Percentiles rank a stretch among this genome's conserved stretches.
Evolutionary conservation across 2,888 invertebrate genomes (phyloP).

Genomic region (Orthonychiurus folsomi): DNA sequence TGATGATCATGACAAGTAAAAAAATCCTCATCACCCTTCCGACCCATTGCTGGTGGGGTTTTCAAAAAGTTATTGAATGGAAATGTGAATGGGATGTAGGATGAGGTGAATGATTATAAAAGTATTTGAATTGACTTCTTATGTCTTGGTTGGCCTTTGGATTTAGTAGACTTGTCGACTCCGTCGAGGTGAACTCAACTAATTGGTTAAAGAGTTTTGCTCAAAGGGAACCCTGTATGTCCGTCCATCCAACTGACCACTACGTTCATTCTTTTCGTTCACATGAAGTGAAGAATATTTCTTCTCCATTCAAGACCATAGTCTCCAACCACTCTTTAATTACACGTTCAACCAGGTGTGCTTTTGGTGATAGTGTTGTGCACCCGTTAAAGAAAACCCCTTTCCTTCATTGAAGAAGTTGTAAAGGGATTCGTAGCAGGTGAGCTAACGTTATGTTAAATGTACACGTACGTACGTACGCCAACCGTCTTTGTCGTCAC

Average conservation of each 20-base stretch:
- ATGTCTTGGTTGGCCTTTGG: background rate
- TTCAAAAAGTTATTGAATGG: background rate
- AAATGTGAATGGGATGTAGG: no score
- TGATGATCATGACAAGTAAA: background rate
- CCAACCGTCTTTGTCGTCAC: background rate
- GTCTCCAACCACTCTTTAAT: background rate
- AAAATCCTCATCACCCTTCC: no score
- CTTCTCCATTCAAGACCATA: background rate
- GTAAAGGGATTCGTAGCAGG: no score
- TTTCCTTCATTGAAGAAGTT: no score
- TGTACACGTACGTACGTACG: background rate
- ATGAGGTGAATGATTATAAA: background rate
- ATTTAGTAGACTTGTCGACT: conserved; percentile 1
- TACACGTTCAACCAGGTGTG: no score
- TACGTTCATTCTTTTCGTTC: no score
- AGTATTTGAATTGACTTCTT: background rate
- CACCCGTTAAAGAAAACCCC: no score
- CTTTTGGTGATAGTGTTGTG: no score
- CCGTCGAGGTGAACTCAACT: conserved; percentile 1
- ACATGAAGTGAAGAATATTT: no score
- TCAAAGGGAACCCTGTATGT: background rate
- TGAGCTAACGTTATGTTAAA: no score
- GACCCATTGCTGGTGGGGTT: background rate
- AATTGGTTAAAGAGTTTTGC: background rate
- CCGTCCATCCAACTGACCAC: background rate